A percentile compares a stretch with the other conserved stretches of the same genome.
These are phyloP conservation scores for Bombus consobrinus DNA, from an alignment of 1,140 invertebrate species.

Conservation along the genomic window DNA sequence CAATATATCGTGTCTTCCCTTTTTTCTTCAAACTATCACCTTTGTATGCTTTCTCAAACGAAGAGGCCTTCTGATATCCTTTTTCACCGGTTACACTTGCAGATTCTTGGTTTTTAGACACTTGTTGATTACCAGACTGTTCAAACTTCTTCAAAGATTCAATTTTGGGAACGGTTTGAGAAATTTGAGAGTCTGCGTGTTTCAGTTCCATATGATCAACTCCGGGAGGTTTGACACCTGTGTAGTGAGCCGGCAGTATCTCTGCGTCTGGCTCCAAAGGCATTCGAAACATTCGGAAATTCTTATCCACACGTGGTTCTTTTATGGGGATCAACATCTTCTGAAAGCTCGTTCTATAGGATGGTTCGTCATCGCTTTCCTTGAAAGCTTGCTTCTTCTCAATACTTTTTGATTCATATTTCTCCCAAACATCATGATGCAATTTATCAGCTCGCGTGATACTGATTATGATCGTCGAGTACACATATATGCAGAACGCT, in stretches of 20 bases:
- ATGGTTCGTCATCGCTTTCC: not conserved
- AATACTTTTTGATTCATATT: not conserved
- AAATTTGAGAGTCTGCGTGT: constrained; percentile 35
- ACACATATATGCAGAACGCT: constrained; percentile 21
- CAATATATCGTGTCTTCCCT: constrained; percentile 25
- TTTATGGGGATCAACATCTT: constrained; percentile 36
- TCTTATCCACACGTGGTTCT: not conserved
- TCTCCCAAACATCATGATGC: not conserved
- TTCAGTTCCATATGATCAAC: constrained; percentile 78
- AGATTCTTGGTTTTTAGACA: not conserved
- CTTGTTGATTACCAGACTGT: not conserved
- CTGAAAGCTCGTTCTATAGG: not conserved
- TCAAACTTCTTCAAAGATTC: not conserved
- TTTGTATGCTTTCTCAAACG: constrained; percentile 67
- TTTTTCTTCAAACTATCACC: constrained; percentile 67
- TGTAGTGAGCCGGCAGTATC: constrained; percentile 76
- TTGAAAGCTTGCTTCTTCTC: not conserved
- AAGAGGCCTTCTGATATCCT: constrained; percentile 58
- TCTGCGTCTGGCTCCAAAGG: constrained; percentile 76
- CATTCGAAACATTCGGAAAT: not conserved
- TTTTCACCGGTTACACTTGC: constrained; percentile 47
- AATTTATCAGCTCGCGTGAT: not conserved
- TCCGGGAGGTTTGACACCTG: constrained; percentile 73
- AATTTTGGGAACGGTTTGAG: not conserved
- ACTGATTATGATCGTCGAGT: not conserved